Evolutionary conservation across 2,797 vertebrate genomes (phyloP).

Genomic region (Eulemur mongoz): DNA sequence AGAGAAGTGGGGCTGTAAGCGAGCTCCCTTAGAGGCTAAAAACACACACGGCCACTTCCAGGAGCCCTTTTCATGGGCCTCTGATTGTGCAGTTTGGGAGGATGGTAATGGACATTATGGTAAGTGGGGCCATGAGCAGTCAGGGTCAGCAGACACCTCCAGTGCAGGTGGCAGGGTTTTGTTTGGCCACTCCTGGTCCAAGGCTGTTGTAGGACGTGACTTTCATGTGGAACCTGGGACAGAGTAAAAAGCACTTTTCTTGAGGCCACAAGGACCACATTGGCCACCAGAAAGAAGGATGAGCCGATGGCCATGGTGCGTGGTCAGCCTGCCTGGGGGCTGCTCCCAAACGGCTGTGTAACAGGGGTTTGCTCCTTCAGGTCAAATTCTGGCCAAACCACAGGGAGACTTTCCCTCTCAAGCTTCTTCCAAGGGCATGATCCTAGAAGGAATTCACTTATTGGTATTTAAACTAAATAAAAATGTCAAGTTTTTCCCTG

Average conservation of each 20-base stretch:
- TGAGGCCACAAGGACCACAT: accelerated
- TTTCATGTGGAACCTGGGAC: neutral
- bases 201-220: neutral
- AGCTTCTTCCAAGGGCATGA: neutral
- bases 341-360: neutral
- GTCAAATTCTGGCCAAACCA: neutral
- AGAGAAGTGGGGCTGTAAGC: neutral
- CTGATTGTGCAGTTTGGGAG: neutral
- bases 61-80: neutral
- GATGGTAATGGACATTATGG: neutral
- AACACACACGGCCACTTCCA: neutral
- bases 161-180: neutral
- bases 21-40: neutral
- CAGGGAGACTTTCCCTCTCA: neutral
- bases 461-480: neutral
- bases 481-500: neutral
- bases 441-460: neutral
- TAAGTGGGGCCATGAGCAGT: neutral
- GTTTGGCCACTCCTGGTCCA: neutral
- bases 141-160: neutral
- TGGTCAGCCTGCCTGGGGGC: neutral
- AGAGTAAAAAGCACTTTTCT: neutral
- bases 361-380: neutral
- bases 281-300: neutral
- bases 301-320: neutral